Evolutionary conservation across 2,113 vertebrate genomes (phyloP).

Genomic region (Harpagus bidentatus): DNA sequence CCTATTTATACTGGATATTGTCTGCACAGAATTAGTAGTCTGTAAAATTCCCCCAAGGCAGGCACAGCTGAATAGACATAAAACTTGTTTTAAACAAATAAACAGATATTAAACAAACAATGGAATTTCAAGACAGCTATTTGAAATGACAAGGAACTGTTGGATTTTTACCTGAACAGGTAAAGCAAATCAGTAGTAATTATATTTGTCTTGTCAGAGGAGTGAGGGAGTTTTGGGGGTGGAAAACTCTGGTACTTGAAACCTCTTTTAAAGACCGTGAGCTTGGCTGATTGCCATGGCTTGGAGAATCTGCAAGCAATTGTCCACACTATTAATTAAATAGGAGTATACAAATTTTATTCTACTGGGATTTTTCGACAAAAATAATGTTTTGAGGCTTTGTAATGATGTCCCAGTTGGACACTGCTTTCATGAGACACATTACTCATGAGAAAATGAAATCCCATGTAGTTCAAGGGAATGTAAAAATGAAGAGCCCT

Average conservation of each 20-base stretch:
- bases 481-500: background rate
- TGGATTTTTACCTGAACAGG: background rate
- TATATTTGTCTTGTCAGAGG: background rate
- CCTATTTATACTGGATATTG: background rate
- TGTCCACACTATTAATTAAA: slow-evolving; percentile 42
- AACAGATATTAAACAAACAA: background rate
- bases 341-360: background rate
- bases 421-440: background rate
- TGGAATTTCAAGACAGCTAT: background rate
- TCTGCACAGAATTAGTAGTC: background rate
- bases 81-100: background rate
- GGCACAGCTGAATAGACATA: background rate
- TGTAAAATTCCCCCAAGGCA: background rate
- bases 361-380: background rate
- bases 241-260: background rate
- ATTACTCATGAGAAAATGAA: slow-evolving; percentile 27
- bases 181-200: background rate
- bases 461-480: background rate
- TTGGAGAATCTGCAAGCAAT: slow-evolving; percentile 3
- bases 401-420: slow-evolving; percentile 22
- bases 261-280: background rate
- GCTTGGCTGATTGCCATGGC: background rate
- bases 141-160: background rate
- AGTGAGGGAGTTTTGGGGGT: background rate
- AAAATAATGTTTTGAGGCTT: background rate